A percentile compares a stretch with the other conserved stretches of the same genome.
These are phyloP conservation scores for Lampris megalopsis DNA, from an alignment of 2,113 vertebrate species.

Conservation along the genomic window DNA sequence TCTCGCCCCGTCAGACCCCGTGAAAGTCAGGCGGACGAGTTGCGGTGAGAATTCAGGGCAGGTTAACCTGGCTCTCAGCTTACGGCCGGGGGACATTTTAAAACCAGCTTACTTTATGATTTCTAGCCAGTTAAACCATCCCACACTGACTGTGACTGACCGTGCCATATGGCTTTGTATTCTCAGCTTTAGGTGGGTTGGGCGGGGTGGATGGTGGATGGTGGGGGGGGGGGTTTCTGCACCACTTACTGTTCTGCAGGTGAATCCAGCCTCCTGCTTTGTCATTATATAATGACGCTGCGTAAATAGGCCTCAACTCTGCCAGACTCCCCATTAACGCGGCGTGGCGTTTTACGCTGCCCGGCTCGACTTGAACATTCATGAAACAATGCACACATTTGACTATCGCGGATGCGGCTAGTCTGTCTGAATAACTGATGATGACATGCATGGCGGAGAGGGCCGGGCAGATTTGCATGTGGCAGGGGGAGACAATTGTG, in stretches of 20 bases:
- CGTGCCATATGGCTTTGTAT: constrained; percentile 42
- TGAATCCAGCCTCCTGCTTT: constrained; percentile 65
- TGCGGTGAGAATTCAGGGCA: not conserved
- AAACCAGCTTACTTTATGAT: constrained; percentile 39
- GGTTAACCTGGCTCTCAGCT: constrained; percentile 3
- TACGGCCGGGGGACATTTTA: constrained; percentile 2
- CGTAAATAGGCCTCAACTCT: constrained; percentile 56
- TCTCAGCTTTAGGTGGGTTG: too few relatives aligned
- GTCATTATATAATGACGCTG: constrained; percentile 67
- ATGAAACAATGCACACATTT: not conserved
- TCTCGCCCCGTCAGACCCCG: too few relatives aligned
- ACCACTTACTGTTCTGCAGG: constrained; percentile 41
- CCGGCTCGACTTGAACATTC: constrained; percentile 35
- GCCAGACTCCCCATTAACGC: constrained; percentile 34
- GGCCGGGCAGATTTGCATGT: constrained; percentile 29
- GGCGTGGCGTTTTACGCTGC: constrained; percentile 41
- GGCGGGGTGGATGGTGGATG: too few relatives aligned
- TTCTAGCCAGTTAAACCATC: constrained; percentile 28
- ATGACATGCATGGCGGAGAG: not conserved
- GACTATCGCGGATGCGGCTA: not conserved
- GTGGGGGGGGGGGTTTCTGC: constrained; percentile 51
- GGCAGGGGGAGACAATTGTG: constrained; percentile 27
- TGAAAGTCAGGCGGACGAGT: not conserved
- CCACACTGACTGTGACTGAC: constrained; percentile 32
- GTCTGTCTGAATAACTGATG: not conserved